Percentiles rank a stretch among this genome's conserved stretches.
These are phyloP conservation scores for Periophthalmodon schlosseri DNA, from an alignment of 2,113 vertebrate genomes.

Conservation along the genomic window DNA sequence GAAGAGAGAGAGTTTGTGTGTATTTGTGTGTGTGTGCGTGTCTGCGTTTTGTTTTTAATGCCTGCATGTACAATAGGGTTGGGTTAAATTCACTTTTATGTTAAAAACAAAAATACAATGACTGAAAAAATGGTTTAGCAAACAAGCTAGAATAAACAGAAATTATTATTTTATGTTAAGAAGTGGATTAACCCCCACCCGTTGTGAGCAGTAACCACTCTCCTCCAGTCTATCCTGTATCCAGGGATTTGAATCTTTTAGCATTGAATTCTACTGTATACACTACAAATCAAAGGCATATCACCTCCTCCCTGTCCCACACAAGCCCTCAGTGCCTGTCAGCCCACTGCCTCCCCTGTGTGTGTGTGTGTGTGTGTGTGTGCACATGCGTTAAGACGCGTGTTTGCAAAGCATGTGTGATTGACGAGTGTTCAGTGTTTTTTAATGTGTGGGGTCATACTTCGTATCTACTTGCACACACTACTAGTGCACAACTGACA, in stretches of 20 bases:
- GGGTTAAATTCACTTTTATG: slow-evolving; percentile 67
- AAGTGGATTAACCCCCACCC: slow-evolving; percentile 65
- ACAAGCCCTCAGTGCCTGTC: slow-evolving; percentile 77
- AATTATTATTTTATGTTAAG: slow-evolving; percentile 26
- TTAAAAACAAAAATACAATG: slow-evolving; percentile 26
- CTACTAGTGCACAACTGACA: slow-evolving; percentile 97
- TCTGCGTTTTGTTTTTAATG: slow-evolving; percentile 60
- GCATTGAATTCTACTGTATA: slow-evolving; percentile 77
- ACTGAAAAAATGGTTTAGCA: slow-evolving; percentile 41
- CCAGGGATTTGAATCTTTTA: slow-evolving; percentile 68
- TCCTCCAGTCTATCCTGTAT: slow-evolving; percentile 78
- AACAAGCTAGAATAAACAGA: slow-evolving; percentile 40
- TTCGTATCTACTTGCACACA: slow-evolving; percentile 94
- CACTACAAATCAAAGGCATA: slow-evolving; percentile 78
- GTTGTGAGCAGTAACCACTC: slow-evolving; percentile 64
- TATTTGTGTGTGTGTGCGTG: slow-evolving; percentile 1
- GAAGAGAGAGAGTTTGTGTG: slow-evolving; percentile 47
- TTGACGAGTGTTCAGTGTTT: slow-evolving; percentile 72
- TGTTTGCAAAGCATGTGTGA: slow-evolving; percentile 52
- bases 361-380: slow-evolving; percentile 72
- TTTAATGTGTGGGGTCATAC: slow-evolving; percentile 85
- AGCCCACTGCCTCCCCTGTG: slow-evolving; percentile 80
- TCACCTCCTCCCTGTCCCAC: slow-evolving; percentile 71
- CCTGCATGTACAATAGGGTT: slow-evolving; percentile 69
- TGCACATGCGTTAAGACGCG: slow-evolving; percentile 75